phyloP scores from a whole-genome alignment of 2,113 vertebrate genomes.

The Geococcyx californianus region DNA sequence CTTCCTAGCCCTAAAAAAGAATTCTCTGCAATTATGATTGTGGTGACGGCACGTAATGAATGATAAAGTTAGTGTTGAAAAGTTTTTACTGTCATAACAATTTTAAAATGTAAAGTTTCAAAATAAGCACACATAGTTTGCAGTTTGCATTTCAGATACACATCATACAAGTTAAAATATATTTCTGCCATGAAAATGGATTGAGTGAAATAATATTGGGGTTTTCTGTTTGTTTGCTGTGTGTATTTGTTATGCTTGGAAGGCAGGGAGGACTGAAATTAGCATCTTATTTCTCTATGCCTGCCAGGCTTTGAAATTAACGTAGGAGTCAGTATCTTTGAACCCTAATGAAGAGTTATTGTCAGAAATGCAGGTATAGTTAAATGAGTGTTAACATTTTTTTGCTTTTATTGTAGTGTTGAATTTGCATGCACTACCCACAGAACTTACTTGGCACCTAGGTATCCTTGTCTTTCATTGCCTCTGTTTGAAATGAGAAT shows the following conservation, averaged over 20 bases:
- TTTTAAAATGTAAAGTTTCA: slow-evolving; percentile 37
- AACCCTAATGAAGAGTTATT: background rate
- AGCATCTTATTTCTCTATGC: background rate
- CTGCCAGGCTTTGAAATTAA: background rate
- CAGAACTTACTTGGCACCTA: background rate
- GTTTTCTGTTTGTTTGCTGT: background rate
- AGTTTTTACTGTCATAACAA: slow-evolving; percentile 13
- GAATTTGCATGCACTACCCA: background rate
- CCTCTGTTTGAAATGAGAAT: background rate
- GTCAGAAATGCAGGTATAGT: background rate
- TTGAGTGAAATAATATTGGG: background rate
- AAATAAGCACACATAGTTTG: slow-evolving; percentile 8
- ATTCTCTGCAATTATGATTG: slow-evolving; percentile 48
- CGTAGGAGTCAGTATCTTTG: background rate
- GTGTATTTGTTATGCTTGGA: background rate
- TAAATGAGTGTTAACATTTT: background rate
- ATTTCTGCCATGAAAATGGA: background rate
- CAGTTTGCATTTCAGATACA: background rate
- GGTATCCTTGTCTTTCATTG: background rate
- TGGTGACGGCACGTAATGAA: slow-evolving; percentile 29
- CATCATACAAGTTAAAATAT: background rate
- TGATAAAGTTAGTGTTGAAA: slow-evolving; percentile 28
- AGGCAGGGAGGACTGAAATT: background rate
- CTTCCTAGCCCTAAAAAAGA: slow-evolving; percentile 21
- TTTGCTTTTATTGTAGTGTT: background rate